Percentiles rank a stretch among this genome's conserved stretches.
These are phyloP conservation scores for Myripristis murdjan DNA, from an alignment of 2,797 vertebrate species.

Conservation along the genomic window DNA sequence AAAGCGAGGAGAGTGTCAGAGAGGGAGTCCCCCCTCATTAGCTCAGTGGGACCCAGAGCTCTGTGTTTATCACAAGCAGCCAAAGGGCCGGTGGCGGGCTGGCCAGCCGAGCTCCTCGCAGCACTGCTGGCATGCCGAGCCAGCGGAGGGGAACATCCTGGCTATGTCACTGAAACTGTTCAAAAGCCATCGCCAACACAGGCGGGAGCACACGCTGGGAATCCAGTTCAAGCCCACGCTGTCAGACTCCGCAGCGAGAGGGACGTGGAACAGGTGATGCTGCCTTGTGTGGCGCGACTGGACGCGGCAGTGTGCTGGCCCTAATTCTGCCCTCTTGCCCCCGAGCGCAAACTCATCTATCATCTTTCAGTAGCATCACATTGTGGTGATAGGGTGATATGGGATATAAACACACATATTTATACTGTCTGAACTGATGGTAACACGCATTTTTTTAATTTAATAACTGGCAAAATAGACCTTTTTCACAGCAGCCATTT, in stretches of 20 bases:
- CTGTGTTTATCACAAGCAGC: conserved; percentile 74
- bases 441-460: no score
- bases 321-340: background rate
- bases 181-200: conserved; percentile 32
- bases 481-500: no score
- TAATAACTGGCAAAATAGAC: no score
- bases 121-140: conserved; percentile 64
- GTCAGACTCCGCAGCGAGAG: background rate
- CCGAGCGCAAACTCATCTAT: no score
- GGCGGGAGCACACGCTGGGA: conserved; percentile 21
- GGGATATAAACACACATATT: no score
- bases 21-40: conserved; percentile 77
- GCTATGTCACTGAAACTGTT: conserved; percentile 47
- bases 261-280: background rate
- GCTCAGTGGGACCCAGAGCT: conserved; percentile 72
- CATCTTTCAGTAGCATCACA: no score
- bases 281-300: background rate
- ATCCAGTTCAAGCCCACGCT: background rate
- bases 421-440: no score
- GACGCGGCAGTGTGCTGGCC: background rate
- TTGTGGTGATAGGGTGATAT: no score
- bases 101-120: conserved; percentile 68
- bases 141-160: conserved; percentile 74
- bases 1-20: conserved; percentile 47
- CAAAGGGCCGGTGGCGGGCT: conserved; percentile 65